phyloP scores from a whole-genome alignment of 2,113 vertebrate genomes.

The Carettochelys insculpta region DNA sequence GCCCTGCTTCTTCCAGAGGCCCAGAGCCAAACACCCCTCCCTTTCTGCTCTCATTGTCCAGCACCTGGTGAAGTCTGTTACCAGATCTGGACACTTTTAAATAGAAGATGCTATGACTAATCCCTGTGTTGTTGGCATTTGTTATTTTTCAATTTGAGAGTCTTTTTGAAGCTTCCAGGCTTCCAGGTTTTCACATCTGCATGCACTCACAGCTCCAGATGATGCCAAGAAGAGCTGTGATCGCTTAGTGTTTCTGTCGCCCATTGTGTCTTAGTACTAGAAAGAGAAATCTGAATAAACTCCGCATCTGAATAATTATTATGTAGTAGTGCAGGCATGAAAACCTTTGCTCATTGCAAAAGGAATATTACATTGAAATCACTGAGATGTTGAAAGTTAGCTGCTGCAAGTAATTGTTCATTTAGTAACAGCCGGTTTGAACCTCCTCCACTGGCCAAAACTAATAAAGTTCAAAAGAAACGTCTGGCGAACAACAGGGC shows the following conservation, averaged over 20 bases:
- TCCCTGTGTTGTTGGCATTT: not conserved
- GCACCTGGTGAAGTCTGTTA: too few species aligned
- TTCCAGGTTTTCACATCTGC: not conserved
- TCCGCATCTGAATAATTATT: not conserved
- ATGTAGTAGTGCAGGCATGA: not conserved
- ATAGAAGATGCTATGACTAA: not conserved
- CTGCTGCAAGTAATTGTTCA: not conserved
- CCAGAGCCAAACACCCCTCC: too few species aligned
- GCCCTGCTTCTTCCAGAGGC: too few species aligned
- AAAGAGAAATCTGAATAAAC: not conserved
- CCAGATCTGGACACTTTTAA: not conserved
- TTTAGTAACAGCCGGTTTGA: not conserved
- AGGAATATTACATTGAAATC: not conserved
- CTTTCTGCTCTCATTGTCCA: too few species aligned
- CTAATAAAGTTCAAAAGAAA: not conserved
- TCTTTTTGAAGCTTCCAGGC: not conserved
- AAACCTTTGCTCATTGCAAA: not conserved
- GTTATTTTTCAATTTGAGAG: not conserved
- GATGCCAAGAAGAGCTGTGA: not conserved
- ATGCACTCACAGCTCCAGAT: not conserved
- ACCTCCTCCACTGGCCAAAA: not conserved
- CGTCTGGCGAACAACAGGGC: not conserved
- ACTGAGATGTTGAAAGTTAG: not conserved
- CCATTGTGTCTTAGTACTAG: not conserved
- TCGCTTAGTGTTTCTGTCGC: not conserved